Base-by-base conservation (phyloP, 2,888 invertebrate genomes). In the Agrotis segetum region DNA sequence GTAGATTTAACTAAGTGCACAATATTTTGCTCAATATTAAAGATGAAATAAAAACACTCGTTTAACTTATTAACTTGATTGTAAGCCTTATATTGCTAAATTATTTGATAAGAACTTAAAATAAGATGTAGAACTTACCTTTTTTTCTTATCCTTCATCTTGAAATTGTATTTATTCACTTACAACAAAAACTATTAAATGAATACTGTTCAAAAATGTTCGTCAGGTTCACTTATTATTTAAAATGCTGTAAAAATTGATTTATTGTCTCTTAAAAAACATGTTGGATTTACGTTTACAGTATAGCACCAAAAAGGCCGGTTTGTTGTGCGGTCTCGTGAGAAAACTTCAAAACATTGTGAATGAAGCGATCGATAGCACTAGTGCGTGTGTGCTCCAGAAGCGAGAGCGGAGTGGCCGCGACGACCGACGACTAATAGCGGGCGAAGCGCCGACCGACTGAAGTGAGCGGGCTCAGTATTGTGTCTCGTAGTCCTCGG, bases 81-180 rank as follows among this genome's bases (percentile, higher is more conserved):
- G 9, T 44, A 60, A 55, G 7, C 7, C 29, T n/a, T 13, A 14
- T 9, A 7, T 55, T 24, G 13, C 50, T 4, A 40, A 40, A 19
- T 11, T 40, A 56, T 68, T 14, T 14, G 9, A n/a, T n/a, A 13
- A 24, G 21, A 55, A 59, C 7, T n/a, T 64, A 47, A 34, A 46
- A 47, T 5, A 47, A 65, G 16, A 19, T 53, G 16, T 29, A 44
- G 62, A 81, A 87, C 92, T 92, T 85, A 93, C 93, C 92, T 82
- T 71, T 85, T 85, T 61, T 87, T 89, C 77, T 91, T 92, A 83
- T 93, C 92, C 88, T 91, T 92, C 93, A 93, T 93, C 84, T 74
- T 88, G 85, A 71, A 79, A 72, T 69, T 69, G n/a, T 44, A 71
- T 68, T 60, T 67, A 83, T 83, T 77, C 78, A 77, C 71, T 67